Evolutionary conservation across 2,113 vertebrate species (phyloP).

Genomic region (Poicephalus gulielmi): DNA sequence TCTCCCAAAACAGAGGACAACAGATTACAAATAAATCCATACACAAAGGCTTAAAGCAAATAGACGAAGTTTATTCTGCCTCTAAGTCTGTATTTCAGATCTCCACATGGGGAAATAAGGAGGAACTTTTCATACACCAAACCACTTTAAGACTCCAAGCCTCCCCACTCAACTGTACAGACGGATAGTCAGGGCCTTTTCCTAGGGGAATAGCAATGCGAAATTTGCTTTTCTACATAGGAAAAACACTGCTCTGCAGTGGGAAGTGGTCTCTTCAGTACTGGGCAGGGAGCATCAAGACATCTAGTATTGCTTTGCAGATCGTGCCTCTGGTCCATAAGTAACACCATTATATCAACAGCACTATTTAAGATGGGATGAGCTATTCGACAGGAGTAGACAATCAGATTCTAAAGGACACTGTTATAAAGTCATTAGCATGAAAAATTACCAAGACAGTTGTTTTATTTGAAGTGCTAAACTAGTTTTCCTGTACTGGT

Average conservation of each 20-base stretch:
- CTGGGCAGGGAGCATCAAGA: not conserved
- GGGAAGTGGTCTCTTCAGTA: not conserved
- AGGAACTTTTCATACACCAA: not conserved
- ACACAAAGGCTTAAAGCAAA: not conserved
- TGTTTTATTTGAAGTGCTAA: conserved; percentile 54
- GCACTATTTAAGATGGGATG: not conserved
- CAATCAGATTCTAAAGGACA: conserved; percentile 29
- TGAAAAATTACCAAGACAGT: conserved; percentile 7
- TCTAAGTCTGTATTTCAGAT: not conserved
- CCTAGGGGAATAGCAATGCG: not conserved
- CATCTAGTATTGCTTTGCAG: not conserved
- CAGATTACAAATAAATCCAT: not conserved
- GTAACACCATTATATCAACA: not conserved
- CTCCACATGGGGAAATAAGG: not conserved
- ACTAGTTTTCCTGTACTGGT: conserved; percentile 35
- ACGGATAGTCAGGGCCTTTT: not conserved
- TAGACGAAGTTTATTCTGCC: not conserved
- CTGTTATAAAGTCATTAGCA: conserved; percentile 34
- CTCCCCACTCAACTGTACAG: accelerated
- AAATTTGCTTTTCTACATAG: not conserved
- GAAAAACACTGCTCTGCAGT: not conserved
- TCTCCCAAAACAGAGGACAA: not conserved
- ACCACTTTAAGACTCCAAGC: not conserved
- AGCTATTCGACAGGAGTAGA: not conserved
- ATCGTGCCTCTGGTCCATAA: not conserved